Base-by-base conservation (phyloP, 2,797 vertebrate genomes). In the Picus viridis region DNA sequence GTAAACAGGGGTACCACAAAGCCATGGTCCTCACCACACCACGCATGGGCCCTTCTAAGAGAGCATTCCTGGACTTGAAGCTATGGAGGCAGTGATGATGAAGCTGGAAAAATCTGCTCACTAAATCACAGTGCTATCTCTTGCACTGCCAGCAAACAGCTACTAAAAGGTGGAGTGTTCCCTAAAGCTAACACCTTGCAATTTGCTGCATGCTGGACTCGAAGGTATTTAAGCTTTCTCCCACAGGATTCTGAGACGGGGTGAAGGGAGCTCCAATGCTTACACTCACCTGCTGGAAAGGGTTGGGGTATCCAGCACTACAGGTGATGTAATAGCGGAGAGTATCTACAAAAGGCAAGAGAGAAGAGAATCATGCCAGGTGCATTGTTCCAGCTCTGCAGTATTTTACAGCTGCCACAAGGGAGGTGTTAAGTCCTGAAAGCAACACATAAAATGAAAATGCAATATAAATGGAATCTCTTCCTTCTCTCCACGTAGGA, bases 271-370 rank as follows among this genome's bases (percentile, higher is more conserved):
- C 3, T 2, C 16, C 11, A 45, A 61, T 54, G 85, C 62, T 71
- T 1, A 41, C 30, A 85, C 97, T 97, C 96, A 98, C 97, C 97
- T 99, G 99, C 96, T 99, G 99, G 97, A 99, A 99, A 74, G 99
- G 99, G 97, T 99, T 99, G 84, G 97, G 91, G 82, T 98, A 98
- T 6, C 98, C 98, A 90, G 98, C 88, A 36, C 96, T 98, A 92
- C 99, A 99, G 81, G 97, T 97, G 16, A 99, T 98, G 95, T 99
- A 99, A 97, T 99, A 99, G 89, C 98, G 98, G 79, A 99, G 96
- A 83, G 98, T 99, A 68, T 99, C 99, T 99, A 97, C 4, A 27
- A 73, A 91, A 91, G 74, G 91, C 57, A 96, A 58, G 74, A 59
- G 71, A 86, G 68, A 45, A 72, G 14, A 30, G 62, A 81, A 72